A percentile compares a stretch with the other conserved stretches of the same genome.
phyloP scores from a whole-genome alignment of 2,797 vertebrate species.

The Pangasius djambal region DNA sequence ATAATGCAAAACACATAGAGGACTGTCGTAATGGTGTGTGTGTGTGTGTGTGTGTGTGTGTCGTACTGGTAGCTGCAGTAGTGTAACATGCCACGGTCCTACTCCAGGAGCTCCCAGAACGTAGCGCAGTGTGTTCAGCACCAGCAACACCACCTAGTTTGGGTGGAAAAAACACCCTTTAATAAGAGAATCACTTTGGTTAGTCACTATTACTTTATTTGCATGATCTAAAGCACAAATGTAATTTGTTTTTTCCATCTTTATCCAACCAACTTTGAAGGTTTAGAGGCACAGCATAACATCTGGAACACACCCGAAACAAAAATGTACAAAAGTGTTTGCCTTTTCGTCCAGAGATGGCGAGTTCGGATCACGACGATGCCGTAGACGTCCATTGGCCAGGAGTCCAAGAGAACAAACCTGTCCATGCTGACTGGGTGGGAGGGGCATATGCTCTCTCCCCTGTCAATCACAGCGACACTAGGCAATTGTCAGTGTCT shows the following conservation, averaged over 20 bases:
- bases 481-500: background rate
- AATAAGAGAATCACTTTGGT: background rate
- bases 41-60: constrained; percentile 12
- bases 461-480: background rate
- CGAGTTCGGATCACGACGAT: no score
- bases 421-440: background rate
- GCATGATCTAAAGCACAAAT: background rate
- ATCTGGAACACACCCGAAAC: no score
- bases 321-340: no score
- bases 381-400: no score
- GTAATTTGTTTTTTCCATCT: no score
- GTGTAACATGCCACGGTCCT: constrained; percentile 51
- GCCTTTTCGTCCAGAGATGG: no score
- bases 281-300: background rate
- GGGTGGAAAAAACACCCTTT: background rate
- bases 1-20: background rate
- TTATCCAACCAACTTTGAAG: no score
- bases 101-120: constrained; percentile 52
- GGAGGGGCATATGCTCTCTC: background rate
- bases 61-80: constrained; percentile 54
- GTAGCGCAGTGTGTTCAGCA: constrained; percentile 49
- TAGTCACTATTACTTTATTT: background rate
- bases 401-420: background rate
- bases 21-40: background rate
- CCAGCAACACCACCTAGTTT: constrained; percentile 43